Evolutionary conservation across 2,888 invertebrate species (phyloP).

Genomic region (Adelognathus sp.): DNA sequence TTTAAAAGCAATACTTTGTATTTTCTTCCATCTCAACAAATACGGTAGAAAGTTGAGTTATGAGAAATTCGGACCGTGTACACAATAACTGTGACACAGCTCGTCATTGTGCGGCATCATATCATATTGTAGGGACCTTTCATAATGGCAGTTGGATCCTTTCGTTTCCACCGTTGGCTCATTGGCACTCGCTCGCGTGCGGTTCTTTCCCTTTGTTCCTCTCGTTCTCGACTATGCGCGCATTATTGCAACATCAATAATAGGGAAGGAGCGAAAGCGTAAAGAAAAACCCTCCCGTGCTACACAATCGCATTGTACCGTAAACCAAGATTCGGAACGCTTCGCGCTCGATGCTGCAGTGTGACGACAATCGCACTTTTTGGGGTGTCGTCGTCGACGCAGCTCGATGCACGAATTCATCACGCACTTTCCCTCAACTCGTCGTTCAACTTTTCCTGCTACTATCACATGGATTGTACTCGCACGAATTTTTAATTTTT

Average conservation of each 20-base stretch:
- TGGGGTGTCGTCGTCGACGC: conserved; percentile 40
- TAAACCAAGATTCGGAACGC: conserved; percentile 50
- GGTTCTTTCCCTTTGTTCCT: conserved; percentile 6
- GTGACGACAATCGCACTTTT: conserved; percentile 53
- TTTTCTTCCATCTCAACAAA: no score
- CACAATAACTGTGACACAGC: background rate
- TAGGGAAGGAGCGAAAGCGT: background rate
- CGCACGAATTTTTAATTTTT: no score
- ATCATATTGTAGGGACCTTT: background rate
- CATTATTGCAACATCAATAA: background rate
- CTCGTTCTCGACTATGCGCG: background rate
- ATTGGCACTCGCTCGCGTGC: conserved; percentile 12
- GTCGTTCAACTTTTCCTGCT: background rate
- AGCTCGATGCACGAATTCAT: conserved; percentile 41
- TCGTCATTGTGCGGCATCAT: background rate
- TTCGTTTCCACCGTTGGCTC: conserved; percentile 24
- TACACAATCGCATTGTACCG: conserved; percentile 22
- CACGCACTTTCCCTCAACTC: conserved; percentile 6
- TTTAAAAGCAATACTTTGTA: no score
- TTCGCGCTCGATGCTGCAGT: conserved; percentile 54
- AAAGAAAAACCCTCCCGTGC: conserved; percentile 25
- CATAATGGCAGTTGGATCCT: conserved; percentile 23
- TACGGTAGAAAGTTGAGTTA: no score
- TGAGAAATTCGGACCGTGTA: background rate
- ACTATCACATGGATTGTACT: background rate